Conservation (phyloP, 1,140 invertebrate species). For the Vanessa tameamea region DNA sequence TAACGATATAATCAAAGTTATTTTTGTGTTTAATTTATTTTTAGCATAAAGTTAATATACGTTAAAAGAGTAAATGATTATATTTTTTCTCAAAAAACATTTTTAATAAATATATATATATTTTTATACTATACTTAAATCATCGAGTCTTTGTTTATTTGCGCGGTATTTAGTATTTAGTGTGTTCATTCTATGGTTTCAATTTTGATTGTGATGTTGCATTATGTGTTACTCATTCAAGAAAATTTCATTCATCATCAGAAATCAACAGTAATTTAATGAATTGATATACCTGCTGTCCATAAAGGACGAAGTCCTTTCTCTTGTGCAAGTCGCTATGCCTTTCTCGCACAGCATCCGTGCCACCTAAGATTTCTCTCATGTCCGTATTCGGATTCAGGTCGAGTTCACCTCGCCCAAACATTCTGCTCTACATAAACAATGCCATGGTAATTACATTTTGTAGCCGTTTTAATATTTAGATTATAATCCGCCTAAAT, state of each 20-base stretch:
- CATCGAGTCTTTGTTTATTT: too few relatives aligned
- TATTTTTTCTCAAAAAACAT: too few relatives aligned
- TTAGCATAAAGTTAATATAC: too few relatives aligned
- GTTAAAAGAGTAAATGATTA: too few relatives aligned
- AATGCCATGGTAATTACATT: slow-evolving; percentile 24
- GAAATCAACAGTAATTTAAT: background rate
- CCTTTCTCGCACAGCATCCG: slow-evolving; percentile 47
- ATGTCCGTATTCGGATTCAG: slow-evolving; percentile 73
- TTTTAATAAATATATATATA: too few relatives aligned
- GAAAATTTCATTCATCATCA: background rate
- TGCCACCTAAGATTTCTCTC: slow-evolving; percentile 69
- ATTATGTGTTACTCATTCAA: background rate
- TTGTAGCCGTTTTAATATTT: slow-evolving; percentile 1
- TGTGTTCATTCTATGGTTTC: too few relatives aligned
- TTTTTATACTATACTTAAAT: too few relatives aligned
- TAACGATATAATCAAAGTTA: too few relatives aligned
- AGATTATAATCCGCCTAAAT: background rate
- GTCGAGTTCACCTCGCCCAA: slow-evolving; percentile 66
- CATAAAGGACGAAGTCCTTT: slow-evolving; percentile 64
- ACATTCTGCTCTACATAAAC: slow-evolving; percentile 59
- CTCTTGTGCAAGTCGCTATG: slow-evolving; percentile 42
- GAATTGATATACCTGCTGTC: background rate
- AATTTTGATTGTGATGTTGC: background rate
- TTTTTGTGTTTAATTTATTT: too few relatives aligned
- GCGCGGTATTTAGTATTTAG: too few relatives aligned